Evolutionary conservation across 2,888 invertebrate genomes (phyloP).

Genomic region (Alsophila aescularia): DNA sequence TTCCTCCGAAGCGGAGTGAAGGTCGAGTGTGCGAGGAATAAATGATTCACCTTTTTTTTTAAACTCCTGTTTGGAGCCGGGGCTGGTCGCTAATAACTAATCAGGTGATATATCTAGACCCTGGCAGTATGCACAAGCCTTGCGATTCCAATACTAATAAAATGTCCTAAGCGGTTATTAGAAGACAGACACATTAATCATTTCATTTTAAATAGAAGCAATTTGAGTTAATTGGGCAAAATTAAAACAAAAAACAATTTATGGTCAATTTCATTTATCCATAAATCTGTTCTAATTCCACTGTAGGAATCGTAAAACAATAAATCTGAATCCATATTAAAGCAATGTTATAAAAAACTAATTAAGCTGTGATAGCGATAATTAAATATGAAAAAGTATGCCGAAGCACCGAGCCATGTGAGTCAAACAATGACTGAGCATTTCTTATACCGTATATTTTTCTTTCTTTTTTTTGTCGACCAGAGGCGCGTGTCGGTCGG

Average conservation of each 20-base stretch:
- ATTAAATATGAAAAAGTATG: conserved; percentile 39
- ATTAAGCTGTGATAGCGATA: conserved; percentile 37
- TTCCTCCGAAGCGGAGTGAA: no score
- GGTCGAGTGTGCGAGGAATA: no score
- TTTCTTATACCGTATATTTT: conserved; percentile 28
- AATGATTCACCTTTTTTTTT: no score
- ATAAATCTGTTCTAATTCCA: background rate
- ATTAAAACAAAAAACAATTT: background rate
- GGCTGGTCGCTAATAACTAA: no score
- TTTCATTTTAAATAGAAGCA: no score
- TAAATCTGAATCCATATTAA: background rate
- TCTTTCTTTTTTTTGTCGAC: conserved; percentile 46
- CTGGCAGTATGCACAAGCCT: no score
- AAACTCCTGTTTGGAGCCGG: no score
- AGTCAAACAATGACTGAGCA: conserved; percentile 48
- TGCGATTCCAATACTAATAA: no score
- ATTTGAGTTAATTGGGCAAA: no score
- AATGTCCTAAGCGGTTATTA: no score
- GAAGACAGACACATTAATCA: no score
- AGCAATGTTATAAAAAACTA: conserved; percentile 21
- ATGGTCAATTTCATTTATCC: background rate
- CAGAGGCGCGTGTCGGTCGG: conserved; percentile 47
- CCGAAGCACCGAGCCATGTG: conserved; percentile 38
- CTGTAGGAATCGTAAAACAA: background rate
- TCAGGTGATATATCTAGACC: no score